Evolutionary conservation across 2,113 vertebrate species (phyloP).

Genomic region (Indicator indicator): DNA sequence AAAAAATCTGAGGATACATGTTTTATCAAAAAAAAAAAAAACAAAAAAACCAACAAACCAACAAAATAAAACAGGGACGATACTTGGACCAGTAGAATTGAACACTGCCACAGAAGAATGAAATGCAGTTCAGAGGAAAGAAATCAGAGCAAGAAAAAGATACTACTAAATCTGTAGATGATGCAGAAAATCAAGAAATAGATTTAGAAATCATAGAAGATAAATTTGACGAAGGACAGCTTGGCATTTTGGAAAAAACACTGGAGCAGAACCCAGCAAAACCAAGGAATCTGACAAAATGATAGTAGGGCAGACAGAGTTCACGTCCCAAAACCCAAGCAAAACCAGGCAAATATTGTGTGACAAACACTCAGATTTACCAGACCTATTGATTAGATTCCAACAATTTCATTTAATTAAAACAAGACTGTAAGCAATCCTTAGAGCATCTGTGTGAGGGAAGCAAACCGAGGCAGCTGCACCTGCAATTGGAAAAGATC

Average conservation of each 20-base stretch:
- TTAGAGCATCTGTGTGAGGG: conserved; percentile 61
- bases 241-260: neutral
- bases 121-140: neutral
- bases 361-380: neutral
- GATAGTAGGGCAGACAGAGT: neutral
- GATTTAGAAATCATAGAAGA: neutral
- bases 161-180: neutral
- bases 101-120: neutral
- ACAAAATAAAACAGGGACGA: neutral
- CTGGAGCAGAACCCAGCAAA: neutral
- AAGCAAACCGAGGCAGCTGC: conserved; percentile 71
- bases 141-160: neutral
- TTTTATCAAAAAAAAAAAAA: neutral
- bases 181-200: neutral
- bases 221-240: neutral
- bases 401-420: conserved; percentile 51
- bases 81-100: neutral
- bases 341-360: neutral
- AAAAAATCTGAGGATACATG: neutral
- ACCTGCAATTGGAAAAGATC: conserved; percentile 57
- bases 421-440: neutral
- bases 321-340: neutral
- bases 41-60: neutral
- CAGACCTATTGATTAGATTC: conserved; percentile 24
- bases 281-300: neutral